phyloP scores from a whole-genome alignment of 2,888 invertebrate genomes.

The Mythimna lalbum region DNA sequence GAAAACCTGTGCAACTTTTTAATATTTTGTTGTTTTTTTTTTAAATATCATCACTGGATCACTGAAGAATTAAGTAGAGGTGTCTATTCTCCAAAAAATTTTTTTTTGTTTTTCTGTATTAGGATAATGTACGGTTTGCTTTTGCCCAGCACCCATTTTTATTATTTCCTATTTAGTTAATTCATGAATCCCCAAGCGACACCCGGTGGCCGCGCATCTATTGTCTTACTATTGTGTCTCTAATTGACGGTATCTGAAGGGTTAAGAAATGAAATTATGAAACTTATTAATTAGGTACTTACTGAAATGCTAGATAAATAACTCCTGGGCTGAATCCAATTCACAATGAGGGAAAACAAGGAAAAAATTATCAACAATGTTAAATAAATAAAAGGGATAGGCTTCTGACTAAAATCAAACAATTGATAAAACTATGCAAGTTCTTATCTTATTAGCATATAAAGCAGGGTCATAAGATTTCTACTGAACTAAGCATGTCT shows the following conservation, averaged over 20 bases:
- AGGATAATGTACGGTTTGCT: neutral
- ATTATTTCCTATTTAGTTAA: too few relatives aligned
- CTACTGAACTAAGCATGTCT: constrained; percentile 14
- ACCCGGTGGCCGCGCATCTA: too few relatives aligned
- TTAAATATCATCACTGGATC: neutral
- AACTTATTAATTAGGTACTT: neutral
- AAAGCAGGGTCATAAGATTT: constrained; percentile 34
- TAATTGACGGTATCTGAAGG: too few relatives aligned
- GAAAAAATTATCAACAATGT: constrained; percentile 7
- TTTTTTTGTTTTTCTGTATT: too few relatives aligned
- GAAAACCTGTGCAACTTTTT: constrained; percentile 7
- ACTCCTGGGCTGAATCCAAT: neutral
- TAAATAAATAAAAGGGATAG: constrained; percentile 20
- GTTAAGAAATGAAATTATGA: neutral
- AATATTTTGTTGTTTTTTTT: neutral
- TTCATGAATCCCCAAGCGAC: too few relatives aligned
- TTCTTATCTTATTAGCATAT: constrained; percentile 24
- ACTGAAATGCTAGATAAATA: neutral
- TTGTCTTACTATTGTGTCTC: too few relatives aligned
- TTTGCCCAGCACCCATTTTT: neutral
- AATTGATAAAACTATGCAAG: constrained; percentile 34
- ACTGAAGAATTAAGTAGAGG: neutral
- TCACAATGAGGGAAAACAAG: neutral
- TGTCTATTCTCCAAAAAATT: too few relatives aligned
- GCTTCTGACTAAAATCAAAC: constrained; percentile 42